These are phyloP conservation scores for Folsomia candida DNA, from an alignment of 2,888 invertebrate genomes.

Conservation along the genomic window DNA sequence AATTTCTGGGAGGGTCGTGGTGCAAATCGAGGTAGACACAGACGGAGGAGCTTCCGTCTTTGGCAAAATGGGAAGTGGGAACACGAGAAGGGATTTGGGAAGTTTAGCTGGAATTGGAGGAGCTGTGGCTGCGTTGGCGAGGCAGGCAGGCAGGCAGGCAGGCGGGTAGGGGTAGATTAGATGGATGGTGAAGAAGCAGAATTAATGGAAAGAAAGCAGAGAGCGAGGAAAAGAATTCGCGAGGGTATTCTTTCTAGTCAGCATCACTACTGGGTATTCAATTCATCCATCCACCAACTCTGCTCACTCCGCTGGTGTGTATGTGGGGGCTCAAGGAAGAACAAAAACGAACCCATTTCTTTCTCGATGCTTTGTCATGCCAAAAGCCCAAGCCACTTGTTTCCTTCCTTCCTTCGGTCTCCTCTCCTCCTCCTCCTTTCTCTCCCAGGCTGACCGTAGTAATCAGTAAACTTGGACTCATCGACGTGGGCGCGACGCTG, in stretches of 20 bases:
- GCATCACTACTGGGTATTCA: constrained; percentile 45
- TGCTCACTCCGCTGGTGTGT: not conserved
- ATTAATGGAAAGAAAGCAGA: constrained; percentile 42
- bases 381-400: constrained; percentile 3
- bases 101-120: constrained; percentile 20
- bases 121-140: constrained; percentile 24
- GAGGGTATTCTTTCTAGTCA: constrained; percentile 43
- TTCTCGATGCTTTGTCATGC: not conserved
- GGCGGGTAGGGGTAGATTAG: constrained; percentile 35
- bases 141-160: constrained; percentile 17
- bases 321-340: not conserved
- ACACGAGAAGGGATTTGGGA: constrained; percentile 12
- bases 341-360: constrained; percentile 8
- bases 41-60: not conserved
- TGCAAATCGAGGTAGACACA: constrained; percentile 11
- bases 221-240: constrained; percentile 42
- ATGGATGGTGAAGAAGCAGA: constrained; percentile 38
- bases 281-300: constrained; percentile 41
- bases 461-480: not conserved
- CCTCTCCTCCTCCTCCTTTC: not conserved
- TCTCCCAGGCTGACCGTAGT: not conserved
- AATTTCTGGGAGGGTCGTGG: constrained; percentile 18
- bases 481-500: not conserved
- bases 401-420: not conserved
- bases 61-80: constrained; percentile 15